Evolutionary conservation across 2,797 vertebrate species (phyloP).

Genomic region (Hemibagrus guttatus): DNA sequence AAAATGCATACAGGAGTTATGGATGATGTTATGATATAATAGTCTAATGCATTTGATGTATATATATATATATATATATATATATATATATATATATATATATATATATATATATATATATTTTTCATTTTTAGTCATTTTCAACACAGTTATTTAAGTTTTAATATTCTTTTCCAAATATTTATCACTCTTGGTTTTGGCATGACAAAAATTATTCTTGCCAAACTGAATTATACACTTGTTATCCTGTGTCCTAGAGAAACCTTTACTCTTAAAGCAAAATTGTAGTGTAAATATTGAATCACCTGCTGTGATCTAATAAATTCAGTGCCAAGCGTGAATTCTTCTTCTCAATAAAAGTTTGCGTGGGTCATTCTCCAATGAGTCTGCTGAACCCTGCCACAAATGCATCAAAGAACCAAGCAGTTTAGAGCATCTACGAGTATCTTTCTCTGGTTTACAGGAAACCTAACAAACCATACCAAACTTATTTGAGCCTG

Average conservation of each 20-base stretch:
- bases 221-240: not conserved
- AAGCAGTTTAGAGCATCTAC: not conserved
- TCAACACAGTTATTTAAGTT: no score
- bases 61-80: not conserved
- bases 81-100: no score
- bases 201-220: not conserved
- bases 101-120: no score
- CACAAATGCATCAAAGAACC: not conserved
- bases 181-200: not conserved
- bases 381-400: not conserved
- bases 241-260: not conserved
- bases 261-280: not conserved
- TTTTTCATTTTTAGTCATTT: no score
- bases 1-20: not conserved
- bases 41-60: not conserved
- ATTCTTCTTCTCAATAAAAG: constrained; percentile 20
- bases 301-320: not conserved
- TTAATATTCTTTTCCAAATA: not conserved
- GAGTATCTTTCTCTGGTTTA: not conserved
- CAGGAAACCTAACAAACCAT: not conserved
- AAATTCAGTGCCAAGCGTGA: not conserved
- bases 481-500: not conserved
- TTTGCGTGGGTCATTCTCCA: constrained; percentile 7
- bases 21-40: not conserved
- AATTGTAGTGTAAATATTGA: not conserved